These are phyloP conservation scores for Corydoras maculifer DNA, from an alignment of 2,113 vertebrate species.

Conservation along the genomic window DNA sequence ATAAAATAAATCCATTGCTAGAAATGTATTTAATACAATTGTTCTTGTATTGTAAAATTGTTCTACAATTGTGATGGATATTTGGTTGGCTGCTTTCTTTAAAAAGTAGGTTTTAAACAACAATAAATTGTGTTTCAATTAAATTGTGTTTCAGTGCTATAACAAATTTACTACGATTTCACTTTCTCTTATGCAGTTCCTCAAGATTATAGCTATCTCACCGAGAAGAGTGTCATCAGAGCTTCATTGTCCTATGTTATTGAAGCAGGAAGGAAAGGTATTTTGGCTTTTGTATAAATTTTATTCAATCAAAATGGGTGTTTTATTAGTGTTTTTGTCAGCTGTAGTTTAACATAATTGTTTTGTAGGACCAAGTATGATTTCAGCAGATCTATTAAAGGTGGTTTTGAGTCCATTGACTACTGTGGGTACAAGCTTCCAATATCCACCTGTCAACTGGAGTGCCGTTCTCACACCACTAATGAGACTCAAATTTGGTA, in stretches of 20 bases:
- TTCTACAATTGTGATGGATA: too few relatives aligned
- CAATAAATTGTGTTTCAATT: too few relatives aligned
- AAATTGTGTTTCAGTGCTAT: too few relatives aligned
- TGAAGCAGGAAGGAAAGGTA: conserved; percentile 87
- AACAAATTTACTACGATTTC: background rate
- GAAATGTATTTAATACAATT: too few relatives aligned
- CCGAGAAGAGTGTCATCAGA: conserved; percentile 85
- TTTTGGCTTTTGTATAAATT: background rate
- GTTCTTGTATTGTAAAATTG: too few relatives aligned
- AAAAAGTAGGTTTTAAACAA: too few relatives aligned
- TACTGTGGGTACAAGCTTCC: conserved; percentile 69
- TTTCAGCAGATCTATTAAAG: conserved; percentile 64
- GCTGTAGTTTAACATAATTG: background rate
- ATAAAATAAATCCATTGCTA: too few relatives aligned
- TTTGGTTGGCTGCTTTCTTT: too few relatives aligned
- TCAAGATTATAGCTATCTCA: conserved; percentile 85
- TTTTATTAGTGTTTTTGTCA: background rate
- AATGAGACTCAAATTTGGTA: conserved; percentile 90
- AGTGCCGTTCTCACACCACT: conserved; percentile 80
- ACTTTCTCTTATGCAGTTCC: conserved; percentile 68
- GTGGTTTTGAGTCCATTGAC: conserved; percentile 70
- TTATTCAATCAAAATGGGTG: background rate
- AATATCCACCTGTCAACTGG: conserved; percentile 92
- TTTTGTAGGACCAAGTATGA: conserved; percentile 74
- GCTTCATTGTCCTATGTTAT: conserved; percentile 70